Conservation (phyloP, 2,113 vertebrate species). For the Dasyornis broadbenti region DNA sequence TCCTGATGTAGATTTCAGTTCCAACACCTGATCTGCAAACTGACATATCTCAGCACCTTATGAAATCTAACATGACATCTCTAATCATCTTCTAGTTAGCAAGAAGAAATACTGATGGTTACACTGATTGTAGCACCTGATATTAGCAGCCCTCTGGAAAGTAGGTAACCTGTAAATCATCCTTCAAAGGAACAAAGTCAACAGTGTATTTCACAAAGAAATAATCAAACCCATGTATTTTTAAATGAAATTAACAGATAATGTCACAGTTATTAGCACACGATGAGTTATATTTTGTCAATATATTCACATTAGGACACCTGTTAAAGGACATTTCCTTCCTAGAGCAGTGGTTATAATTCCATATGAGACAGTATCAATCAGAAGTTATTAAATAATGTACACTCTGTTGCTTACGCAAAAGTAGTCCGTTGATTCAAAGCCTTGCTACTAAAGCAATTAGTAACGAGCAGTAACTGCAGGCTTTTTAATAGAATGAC, state of each 20-base stretch:
- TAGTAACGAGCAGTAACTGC: not conserved
- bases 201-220: not conserved
- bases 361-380: not conserved
- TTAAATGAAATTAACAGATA: not conserved
- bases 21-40: not conserved
- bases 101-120: not conserved
- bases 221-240: not conserved
- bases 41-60: not conserved
- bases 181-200: not conserved
- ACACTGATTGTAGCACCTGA: not conserved
- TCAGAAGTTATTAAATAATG: not conserved
- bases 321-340: not conserved
- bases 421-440: not conserved
- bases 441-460: not conserved
- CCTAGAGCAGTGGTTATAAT: not conserved
- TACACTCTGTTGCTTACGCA: not conserved
- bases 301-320: not conserved
- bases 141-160: not conserved
- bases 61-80: not conserved
- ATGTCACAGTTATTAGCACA: not conserved
- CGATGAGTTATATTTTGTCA: not conserved
- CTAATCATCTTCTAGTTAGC: not conserved
- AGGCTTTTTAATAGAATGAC: not conserved
- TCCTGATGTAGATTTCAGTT: not conserved
- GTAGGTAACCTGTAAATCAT: not conserved